Base-by-base conservation (phyloP, 64 coral and sea anemone species). In the Montipora capricornis region DNA sequence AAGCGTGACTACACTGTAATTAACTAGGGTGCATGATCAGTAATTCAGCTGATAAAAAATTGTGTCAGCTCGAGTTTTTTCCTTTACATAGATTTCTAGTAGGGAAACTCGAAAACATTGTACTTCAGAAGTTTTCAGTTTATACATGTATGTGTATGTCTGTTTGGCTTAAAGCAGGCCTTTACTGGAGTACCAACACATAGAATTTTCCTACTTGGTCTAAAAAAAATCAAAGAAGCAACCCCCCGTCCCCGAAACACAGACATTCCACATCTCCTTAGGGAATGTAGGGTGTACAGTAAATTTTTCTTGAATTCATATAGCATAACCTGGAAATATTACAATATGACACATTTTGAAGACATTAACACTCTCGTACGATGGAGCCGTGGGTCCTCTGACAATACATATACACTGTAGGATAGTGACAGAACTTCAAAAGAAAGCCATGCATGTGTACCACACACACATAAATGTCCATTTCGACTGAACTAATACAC, bases 351-450 rank as follows among this genome's bases (percentile, higher is more conserved):
- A 74, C 73, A 74, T 75, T 57, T 57, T 57, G 53, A 0, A 75
- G 73, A 68, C 64, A 68, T 68, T 59, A 68, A 75, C 73, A 75
- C 73, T 75, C 73, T 75, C 73, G 20, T 5, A 75, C 24, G 73
- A 75, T 75, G 73, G 73, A 75, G 73, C 73, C 73, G 20, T 75
- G 73, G 73, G 73, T 75, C 73, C 73, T 75, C 73, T 75, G 73
- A 75, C 73, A 75, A 75, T 75, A 75, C 73, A 75, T 75, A 20
- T 75, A 75, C 73, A 75, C 73, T 75, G 73, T 75, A 75, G 73
- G 73, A 75, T 75, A 75, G 73, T 44, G 73, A 75, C 73, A 75
- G 73, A 75, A 75, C 73, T 75, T 75, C 73, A 44, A 75, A 75
- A 75, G 73, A 75, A 75, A 75, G 73, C 73, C 73, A 75, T 75